Base-by-base conservation (phyloP, 2,113 vertebrate genomes). In the Lota lota region DNA sequence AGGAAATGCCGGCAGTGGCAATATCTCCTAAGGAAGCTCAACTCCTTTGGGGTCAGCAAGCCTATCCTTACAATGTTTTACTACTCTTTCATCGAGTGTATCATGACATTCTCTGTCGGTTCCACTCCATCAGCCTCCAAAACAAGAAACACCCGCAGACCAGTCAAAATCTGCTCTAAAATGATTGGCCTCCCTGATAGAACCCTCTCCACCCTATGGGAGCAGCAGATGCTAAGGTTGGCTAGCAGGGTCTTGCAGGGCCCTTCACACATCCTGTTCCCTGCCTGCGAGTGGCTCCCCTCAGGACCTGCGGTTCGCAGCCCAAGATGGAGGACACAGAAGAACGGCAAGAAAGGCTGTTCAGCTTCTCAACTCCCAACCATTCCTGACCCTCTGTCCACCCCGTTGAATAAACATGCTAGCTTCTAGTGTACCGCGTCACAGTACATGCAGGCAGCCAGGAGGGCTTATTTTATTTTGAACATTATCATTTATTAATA, bases 131-230 rank as follows among this genome's bases (percentile, higher is more conserved):
- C 24, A 63, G 17, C 61, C 24, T 63, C 17, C 16, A 33, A 24
- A 18, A 36, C 1, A 33, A 17, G 18, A 8, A 18, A 12, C 15
- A 24, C 24, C 22, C 28, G 61, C 61, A 62, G 61, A 62, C 28
- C 24, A 63, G 22, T 63, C 18, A 62, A 62, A 33, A 24, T 62
- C 14, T 62, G 61, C 61, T 62, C 22, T 22, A 28, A 33, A 62
- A 62, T 62, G 2, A 5, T 62, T 28, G 61, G 61, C 2, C 58
- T 22, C 57, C 12, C 57, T 21, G 18, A 20, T 5, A 21, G 57
- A 59, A 19, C 54, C 19, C 57, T 59, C 57, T 12, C 19, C 60
- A 61, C 60, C 21, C 60, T 61, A 22, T 61, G 60, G 12, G 61
- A 62, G 22, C 22, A 28, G 61, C 61, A 16, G 22, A 16, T 33